Evolutionary conservation across 2,113 vertebrate species (phyloP), one percentile per base, ranked within the genome.

Genomic region (Orthonyx spaldingii): DNA sequence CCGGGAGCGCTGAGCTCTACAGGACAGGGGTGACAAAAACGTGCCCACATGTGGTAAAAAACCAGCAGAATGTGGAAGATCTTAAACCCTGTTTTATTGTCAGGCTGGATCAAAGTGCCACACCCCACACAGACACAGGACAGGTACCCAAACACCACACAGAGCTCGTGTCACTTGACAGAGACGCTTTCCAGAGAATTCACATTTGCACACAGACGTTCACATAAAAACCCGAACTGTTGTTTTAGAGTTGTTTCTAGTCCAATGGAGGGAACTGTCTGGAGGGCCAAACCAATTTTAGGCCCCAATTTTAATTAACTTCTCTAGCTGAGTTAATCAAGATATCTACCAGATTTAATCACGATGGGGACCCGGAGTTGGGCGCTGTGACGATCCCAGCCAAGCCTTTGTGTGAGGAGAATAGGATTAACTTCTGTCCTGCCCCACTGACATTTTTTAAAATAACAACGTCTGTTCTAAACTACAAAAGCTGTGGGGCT

Each of bases 321-420:
- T 91, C 93, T 91, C 69, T 59, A 90, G 94, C 89, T 49, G 84
- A 94, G 84, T 94, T 96, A 96, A 96, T 94, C 95, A 95, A 95
- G 93, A 84, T 81, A 92, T 81, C 89, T 56, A 47, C 86, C 89
- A 81, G 59, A 87, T 94, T 78, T 92, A 89, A 94, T 95, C 89
- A 68, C 4, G 7, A 19, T 59, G 56, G 52, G 85, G 68, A 24
- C 46, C 37, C 16, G 0, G 89, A 17, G 69, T 14, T 46, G 49
- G 76, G 85, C 7, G 1, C 53, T 8, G 79, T 4, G 68, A 74
- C 9, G 7, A 47, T 66, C 79, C 84, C 24, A 52, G 84, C 46
- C 63, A 74, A 26, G 12, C 83, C 60, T 93, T 65, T 88, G 88
- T 53, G 79, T 16, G 12, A 78, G 24, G 60, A 78, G 84, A 83